phyloP scores from a whole-genome alignment of 2,888 invertebrate species.

The Phalera bucephala region DNA sequence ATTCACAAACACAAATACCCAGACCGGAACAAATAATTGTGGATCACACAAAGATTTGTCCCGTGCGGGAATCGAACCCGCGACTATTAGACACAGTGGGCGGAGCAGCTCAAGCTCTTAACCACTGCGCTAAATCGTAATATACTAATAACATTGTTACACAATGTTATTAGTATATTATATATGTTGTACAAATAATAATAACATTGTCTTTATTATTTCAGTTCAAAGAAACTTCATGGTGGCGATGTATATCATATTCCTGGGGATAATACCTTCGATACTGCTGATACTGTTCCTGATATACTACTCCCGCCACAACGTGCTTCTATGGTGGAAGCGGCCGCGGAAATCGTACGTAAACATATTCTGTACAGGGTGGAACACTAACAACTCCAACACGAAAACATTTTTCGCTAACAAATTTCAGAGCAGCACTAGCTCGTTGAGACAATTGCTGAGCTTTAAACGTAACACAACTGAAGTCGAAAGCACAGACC shows the following conservation, averaged over 20 bases:
- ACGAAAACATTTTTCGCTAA: slow-evolving; percentile 18
- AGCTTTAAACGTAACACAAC: slow-evolving; percentile 21
- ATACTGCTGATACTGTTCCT: slow-evolving; percentile 86
- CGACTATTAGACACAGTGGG: too few species aligned
- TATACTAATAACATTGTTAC: too few species aligned
- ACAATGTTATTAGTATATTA: background rate
- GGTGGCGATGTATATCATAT: slow-evolving; percentile 92
- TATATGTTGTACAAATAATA: too few species aligned
- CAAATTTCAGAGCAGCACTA: slow-evolving; percentile 28
- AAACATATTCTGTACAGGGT: slow-evolving; percentile 37
- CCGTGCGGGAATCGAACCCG: too few species aligned
- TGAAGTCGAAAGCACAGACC: slow-evolving; percentile 1
- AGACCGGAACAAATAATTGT: too few species aligned
- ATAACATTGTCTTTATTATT: too few species aligned
- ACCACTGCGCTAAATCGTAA: too few species aligned
- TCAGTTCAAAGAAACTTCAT: slow-evolving; percentile 90
- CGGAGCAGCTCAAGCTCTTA: too few species aligned
- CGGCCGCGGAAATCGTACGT: slow-evolving; percentile 79
- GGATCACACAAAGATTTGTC: too few species aligned
- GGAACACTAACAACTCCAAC: slow-evolving; percentile 12
- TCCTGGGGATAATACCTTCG: slow-evolving; percentile 92
- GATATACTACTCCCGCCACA: slow-evolving; percentile 89
- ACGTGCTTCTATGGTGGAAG: slow-evolving; percentile 82
- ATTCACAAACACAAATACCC: too few species aligned
- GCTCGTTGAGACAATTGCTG: slow-evolving; percentile 21